phyloP scores from a whole-genome alignment of 2,888 invertebrate species.

The Mactromeris polynyma region DNA sequence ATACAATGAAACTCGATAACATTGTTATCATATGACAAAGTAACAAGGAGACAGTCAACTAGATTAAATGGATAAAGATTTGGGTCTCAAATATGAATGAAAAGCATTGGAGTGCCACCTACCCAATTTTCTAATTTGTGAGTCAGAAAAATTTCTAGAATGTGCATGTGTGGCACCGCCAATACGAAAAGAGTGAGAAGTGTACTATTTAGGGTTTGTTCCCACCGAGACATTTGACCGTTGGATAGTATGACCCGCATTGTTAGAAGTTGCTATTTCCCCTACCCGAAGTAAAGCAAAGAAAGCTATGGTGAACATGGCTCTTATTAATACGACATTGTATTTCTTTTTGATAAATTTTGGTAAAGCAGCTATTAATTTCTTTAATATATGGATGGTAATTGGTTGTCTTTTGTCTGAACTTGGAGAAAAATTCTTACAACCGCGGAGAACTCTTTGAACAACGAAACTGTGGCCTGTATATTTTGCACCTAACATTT shows the following conservation, averaged over 20 bases:
- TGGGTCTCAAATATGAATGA: too few species aligned
- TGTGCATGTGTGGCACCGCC: background rate
- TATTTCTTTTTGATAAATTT: background rate
- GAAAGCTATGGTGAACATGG: constrained; percentile 4
- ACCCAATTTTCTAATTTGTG: too few species aligned
- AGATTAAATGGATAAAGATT: too few species aligned
- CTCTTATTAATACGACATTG: background rate
- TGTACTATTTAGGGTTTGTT: background rate
- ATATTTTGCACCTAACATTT: too few species aligned
- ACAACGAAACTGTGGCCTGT: background rate
- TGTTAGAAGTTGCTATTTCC: background rate
- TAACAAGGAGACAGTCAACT: too few species aligned
- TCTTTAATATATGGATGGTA: background rate
- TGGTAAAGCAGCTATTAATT: background rate
- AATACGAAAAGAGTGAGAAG: constrained; percentile 14
- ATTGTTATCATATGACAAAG: too few species aligned
- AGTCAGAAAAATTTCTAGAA: background rate
- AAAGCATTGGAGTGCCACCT: background rate
- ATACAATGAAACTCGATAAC: too few species aligned
- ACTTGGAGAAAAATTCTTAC: background rate
- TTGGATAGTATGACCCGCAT: background rate
- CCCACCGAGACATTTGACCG: background rate
- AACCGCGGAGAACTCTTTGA: too few species aligned
- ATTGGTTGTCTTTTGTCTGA: too few species aligned
- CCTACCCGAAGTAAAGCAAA: background rate